Evolutionary conservation across 1,140 invertebrate genomes (phyloP), one percentile per base, ranked within the genome.

Genomic region (Zaprionus kolodkinae): DNA sequence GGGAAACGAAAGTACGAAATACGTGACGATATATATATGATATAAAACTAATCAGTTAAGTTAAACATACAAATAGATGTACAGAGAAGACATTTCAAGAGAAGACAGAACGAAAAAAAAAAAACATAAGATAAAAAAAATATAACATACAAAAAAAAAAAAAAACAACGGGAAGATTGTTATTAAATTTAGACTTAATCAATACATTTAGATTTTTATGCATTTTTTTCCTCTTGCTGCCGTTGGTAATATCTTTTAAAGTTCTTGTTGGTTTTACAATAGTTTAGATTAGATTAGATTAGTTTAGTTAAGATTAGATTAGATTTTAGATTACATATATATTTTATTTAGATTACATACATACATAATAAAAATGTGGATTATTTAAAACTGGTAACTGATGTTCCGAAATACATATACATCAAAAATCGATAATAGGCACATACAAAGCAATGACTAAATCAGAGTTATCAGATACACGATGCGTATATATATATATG

Each of bases 371-470:
- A 78, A 75, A 81, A 68, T 79, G 76, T 76, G 75, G 56, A 74
- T 84, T 82, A 79, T 79, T 79, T 75, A 75, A 76, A 72, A 66
- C 68, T 76, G 62, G 63, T 72, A 83, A 83, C 72, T 80, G 81
- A 84, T 85, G 80, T 63, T 78, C 52, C 43, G 80, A 81, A 70
- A 72, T 65, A 72, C 69, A 85, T 76, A 85, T 70, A 86, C 81
- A 86, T 86, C 83, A 64, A 86, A 85, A 86, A 86, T 86, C 59
- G 81, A 63, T 85, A 86, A 86, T 85, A 86, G 83, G 83, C 83
- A 86, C 83, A 86, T 86, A 86, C 72, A 86, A 85, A 86, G 83
- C 83, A 86, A 86, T 85, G 82, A 86, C 83, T 86, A 86, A 86
- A 85, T 81, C 75, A 86, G 78, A 86, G 71, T 65, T 81, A 81